Evolutionary conservation across 2,113 vertebrate genomes (phyloP), one percentile per base, ranked within the genome.

Genomic region (Periophthalmus modestus): DNA sequence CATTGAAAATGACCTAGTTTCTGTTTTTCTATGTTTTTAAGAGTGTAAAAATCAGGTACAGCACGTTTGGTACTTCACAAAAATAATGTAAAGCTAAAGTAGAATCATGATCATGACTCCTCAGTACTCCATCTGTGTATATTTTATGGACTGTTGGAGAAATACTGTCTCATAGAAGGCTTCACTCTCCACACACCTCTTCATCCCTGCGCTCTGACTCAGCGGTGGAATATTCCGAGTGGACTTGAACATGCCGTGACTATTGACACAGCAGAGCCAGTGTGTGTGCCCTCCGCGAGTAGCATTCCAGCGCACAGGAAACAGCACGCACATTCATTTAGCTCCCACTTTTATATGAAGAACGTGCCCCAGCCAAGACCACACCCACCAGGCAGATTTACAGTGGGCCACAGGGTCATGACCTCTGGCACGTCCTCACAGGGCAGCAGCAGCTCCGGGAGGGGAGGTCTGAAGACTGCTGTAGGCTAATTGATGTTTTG

Each of bases 321-420:
- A 92, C 86, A 90, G 78, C 75, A 73, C 75, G 82, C 87, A 80
- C 83, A 88, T 87, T 92, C 87, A 91, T 91, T 85, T 76, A 62
- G 80, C 77, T 75, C 72, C 59, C 81, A 79, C 74, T 85, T 92
- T 91, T 89, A 91, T 87, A 88, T 79, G 86, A 87, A 82, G 81
- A 76, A 83, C 84, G 80, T 69, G 65, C 77, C 66, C 59, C 62
- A 84, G 67, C 63, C 34, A 69, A 79, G 74, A 72, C 89, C 88
- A 82, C 90, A 84, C 89, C 89, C 88, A 82, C 57, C 7, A 68
- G 69, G 7, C 73, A 79, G 87, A 84, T 89, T 91, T 87, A 90
- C 86, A 87, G 87, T 87, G 75, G 79, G 80, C 79, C 85, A 85
- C 75, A 83, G 80, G 83, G 81, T 86, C 84, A 80, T 36, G 10